A percentile compares a stretch with the other conserved stretches of the same genome.
phyloP scores from a whole-genome alignment of 2,797 vertebrate genomes.

The Sandelia bainsii region DNA sequence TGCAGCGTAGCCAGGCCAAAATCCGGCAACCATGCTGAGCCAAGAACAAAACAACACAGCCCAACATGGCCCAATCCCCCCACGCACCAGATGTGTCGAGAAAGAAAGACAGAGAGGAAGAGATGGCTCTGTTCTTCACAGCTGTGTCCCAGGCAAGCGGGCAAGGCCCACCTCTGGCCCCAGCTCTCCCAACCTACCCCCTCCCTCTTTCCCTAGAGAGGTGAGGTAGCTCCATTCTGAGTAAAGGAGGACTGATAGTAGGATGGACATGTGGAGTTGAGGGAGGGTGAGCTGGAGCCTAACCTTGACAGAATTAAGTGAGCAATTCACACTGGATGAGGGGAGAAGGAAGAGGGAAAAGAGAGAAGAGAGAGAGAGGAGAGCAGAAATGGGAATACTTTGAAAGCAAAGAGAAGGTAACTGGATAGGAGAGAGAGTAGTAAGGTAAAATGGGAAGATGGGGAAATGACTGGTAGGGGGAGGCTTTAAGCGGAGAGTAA shows the following conservation, averaged over 20 bases:
- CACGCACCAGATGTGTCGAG: conserved; percentile 67
- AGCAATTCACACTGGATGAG: conserved; percentile 59
- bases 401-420: conserved; percentile 32
- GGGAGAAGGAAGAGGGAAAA: conserved; percentile 18
- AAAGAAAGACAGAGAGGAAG: conserved; percentile 45
- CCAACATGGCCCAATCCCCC: conserved; percentile 40
- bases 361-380: conserved; percentile 21
- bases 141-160: conserved; percentile 60
- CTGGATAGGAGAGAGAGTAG: conserved; percentile 6
- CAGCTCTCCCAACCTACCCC: conserved; percentile 2
- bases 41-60: conserved; percentile 66
- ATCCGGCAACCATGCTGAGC: conserved; percentile 50
- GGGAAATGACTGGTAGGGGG: conserved; percentile 20
- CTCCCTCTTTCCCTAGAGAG: conserved; percentile 44
- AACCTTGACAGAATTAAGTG: conserved; percentile 65
- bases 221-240: conserved; percentile 45
- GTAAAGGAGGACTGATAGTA: conserved; percentile 26
- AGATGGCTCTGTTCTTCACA: conserved; percentile 56
- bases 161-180: conserved; percentile 23
- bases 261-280: conserved; percentile 54
- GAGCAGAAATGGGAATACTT: conserved; percentile 46
- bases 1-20: conserved; percentile 52
- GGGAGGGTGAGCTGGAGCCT: conserved; percentile 49
- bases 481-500: background rate
- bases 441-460: conserved; percentile 27